Base-by-base conservation (phyloP, 1,140 invertebrate genomes). In the Leptinotarsa texana region DNA sequence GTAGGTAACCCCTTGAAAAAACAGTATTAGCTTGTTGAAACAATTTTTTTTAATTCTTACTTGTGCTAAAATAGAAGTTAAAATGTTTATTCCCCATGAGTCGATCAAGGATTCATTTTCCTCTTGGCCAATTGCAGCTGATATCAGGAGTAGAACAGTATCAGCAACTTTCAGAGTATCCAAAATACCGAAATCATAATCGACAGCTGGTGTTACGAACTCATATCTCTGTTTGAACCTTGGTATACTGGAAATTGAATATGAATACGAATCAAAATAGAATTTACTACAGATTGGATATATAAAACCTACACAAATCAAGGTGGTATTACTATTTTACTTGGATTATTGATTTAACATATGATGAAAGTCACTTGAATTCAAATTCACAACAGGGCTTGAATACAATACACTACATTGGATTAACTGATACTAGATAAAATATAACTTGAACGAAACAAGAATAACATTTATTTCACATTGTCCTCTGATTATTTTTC, bases 101-200 rank as follows among this genome's bases (percentile, higher is more conserved):
- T 96, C 94, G 67, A 95, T 88, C 47, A 91, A 84, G 78, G 89
- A 86, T 81, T 85, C 87, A 72, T 86, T 84, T 75, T 81, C 78
- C 24, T 87, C 86, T 21, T 82, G 79, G 8, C 84, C 85, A 81
- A 82, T 83, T 42, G 88, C 83, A 13, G 91, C 90, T 27, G 92
- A 92, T 80, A 91, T 88, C 4, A 96, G 81, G 84, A 96, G 92
- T 22, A 98, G 74, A 17, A 94, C 89, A 17, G 92, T 93, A 83
- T 96, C 95, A 62, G 93, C 92, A 27, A 95, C 89, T 89, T 97
- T 98, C 0, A 93, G 86, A 63, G 92, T 89, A 89, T 98, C 96
- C 67, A 98, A 84, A 3, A 92, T 87, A 66, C 90, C 89, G 81
- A 94, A 89, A 51, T 95, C 86, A 87, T 96, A 91, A 57, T 89